Evolutionary conservation across 1,140 invertebrate species (phyloP).

Genomic region (Temnothorax curvispinosus): DNA sequence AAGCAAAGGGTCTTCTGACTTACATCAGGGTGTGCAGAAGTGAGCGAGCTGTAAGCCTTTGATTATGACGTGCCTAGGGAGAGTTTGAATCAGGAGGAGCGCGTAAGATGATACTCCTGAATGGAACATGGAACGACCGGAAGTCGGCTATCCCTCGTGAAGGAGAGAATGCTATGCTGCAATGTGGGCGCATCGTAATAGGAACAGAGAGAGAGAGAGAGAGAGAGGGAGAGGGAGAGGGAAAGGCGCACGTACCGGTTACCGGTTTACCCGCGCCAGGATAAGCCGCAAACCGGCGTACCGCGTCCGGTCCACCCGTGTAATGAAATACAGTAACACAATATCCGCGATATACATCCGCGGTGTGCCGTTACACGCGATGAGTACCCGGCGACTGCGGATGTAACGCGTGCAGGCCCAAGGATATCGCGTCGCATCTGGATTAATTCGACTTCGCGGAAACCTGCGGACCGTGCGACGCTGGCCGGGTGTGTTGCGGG

Average conservation of each 20-base stretch:
- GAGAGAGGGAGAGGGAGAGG: not conserved
- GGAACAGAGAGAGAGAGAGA: not conserved
- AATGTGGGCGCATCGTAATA: not conserved
- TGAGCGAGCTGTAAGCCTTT: constrained; percentile 62
- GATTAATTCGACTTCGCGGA: constrained; percentile 70
- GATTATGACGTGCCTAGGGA: constrained; percentile 65
- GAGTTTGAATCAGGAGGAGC: constrained; percentile 71
- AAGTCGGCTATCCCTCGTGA: constrained; percentile 66
- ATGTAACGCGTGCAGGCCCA: constrained; percentile 33
- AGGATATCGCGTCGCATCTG: constrained; percentile 67
- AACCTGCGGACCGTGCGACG: constrained; percentile 41
- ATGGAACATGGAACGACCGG: constrained; percentile 70
- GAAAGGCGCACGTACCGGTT: not conserved
- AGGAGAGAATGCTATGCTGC: constrained; percentile 47
- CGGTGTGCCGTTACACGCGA: constrained; percentile 72
- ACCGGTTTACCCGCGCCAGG: constrained; percentile 41
- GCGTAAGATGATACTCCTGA: constrained; percentile 74
- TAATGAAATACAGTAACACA: constrained; percentile 82
- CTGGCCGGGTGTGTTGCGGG: not conserved
- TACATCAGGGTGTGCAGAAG: not conserved
- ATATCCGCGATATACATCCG: constrained; percentile 78
- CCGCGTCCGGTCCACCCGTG: constrained; percentile 68
- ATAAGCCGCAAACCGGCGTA: constrained; percentile 61
- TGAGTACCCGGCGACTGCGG: constrained; percentile 12
- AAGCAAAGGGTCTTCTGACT: constrained; percentile 46